Evolutionary conservation across 2,888 invertebrate species (phyloP), one percentile per base, ranked within the genome.

Genomic region (Stenodema calcarata): DNA sequence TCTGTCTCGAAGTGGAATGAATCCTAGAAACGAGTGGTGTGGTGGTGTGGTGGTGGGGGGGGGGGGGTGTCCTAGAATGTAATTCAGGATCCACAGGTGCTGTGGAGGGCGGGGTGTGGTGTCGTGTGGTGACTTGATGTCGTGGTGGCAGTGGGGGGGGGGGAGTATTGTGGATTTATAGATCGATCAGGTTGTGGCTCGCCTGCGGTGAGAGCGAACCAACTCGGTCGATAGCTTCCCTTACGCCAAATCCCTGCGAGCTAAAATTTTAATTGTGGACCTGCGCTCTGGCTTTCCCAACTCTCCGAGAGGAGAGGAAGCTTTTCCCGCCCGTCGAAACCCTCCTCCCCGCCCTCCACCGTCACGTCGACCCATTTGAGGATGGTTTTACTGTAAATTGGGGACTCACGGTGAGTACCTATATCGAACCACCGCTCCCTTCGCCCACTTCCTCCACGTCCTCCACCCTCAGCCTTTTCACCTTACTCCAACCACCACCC

Each of bases 121-220:
- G n/a, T n/a, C n/a, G n/a, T n/a, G n/a, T n/a, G n/a, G n/a, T n/a
- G n/a, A n/a, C n/a, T n/a, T n/a, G n/a, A n/a, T n/a, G n/a, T n/a
- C n/a, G n/a, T n/a, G n/a, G n/a, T n/a, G n/a, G n/a, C n/a, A n/a
- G n/a, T n/a, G 91, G 90, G 91, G 91, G 92, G 91, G 90, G 90
- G 91, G 90, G 91, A 91, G 91, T 92, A 92, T 92, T 92, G 92
- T 92, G 92, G 92, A 92, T 92, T 92, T 92, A 92, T 92, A 92
- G 92, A 92, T 92, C 92, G 92, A 93, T 92, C 92, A 92, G 92
- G 92, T 92, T 92, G 92, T 92, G 92, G 92, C 92, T 92, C 92
- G 92, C 92, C 92, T 92, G 92, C 92, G 92, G 92, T 92, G n/a
- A 92, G 92, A 92, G 92, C 54, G 42, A 76, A 41, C 47, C 54